Percentiles rank a stretch among this genome's conserved stretches.
Conservation (phyloP, 2,797 vertebrate genomes). For the Gymnopithys bicolor region DNA sequence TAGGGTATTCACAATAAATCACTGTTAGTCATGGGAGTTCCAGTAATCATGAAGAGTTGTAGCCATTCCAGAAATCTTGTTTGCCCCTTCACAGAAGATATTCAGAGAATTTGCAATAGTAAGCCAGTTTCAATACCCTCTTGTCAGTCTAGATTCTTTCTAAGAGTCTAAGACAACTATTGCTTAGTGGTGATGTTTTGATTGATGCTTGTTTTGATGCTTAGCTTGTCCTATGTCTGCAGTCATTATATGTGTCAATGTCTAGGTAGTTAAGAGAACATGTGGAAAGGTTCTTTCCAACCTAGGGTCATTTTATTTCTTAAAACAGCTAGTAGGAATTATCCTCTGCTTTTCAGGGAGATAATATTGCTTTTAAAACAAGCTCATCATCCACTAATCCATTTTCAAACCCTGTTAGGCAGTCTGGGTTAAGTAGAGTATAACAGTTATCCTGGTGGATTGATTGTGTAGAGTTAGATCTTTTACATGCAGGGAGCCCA, state of each 20-base stretch:
- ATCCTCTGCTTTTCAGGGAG: slow-evolving; percentile 47
- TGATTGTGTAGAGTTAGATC: slow-evolving; percentile 62
- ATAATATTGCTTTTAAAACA: slow-evolving; percentile 69
- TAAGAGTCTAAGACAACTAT: background rate
- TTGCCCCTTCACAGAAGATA: background rate
- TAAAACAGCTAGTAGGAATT: slow-evolving; percentile 52
- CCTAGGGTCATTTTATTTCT: slow-evolving; percentile 47
- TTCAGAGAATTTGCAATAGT: background rate
- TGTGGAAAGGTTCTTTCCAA: slow-evolving; percentile 24
- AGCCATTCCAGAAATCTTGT: background rate
- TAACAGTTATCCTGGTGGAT: slow-evolving; percentile 60
- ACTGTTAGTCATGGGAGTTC: background rate
- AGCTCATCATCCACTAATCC: slow-evolving; percentile 74
- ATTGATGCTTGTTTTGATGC: background rate
- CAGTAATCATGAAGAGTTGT: background rate
- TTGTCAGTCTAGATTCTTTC: background rate
- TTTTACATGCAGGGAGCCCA: slow-evolving; percentile 63
- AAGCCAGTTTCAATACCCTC: background rate
- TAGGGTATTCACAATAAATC: background rate
- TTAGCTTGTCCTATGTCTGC: background rate
- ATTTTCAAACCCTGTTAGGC: slow-evolving; percentile 70
- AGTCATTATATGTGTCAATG: background rate
- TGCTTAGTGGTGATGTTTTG: background rate
- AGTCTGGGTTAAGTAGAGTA: slow-evolving; percentile 68
- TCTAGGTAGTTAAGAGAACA: slow-evolving; percentile 1